These are phyloP conservation scores for Hydrolagus affinis DNA, from an alignment of 2,113 vertebrate species.

Conservation along the genomic window DNA sequence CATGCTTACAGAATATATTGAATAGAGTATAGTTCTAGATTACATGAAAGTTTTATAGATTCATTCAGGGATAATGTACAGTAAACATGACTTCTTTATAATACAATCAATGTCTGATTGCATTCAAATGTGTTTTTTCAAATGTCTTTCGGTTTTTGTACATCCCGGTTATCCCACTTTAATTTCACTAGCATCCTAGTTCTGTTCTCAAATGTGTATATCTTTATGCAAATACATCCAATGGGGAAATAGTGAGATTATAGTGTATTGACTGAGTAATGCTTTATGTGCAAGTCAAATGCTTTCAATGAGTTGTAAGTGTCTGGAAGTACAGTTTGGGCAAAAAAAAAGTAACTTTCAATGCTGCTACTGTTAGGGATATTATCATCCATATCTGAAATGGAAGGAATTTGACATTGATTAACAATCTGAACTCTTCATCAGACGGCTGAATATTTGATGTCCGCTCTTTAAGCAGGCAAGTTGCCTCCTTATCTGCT, in stretches of 20 bases:
- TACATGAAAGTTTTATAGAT: conserved; percentile 27
- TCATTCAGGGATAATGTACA: conserved; percentile 12
- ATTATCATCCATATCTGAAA: not conserved
- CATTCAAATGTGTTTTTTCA: not conserved
- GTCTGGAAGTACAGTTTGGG: not conserved
- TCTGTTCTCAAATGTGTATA: not conserved
- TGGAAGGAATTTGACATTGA: not conserved
- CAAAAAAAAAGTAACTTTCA: not conserved
- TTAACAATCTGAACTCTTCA: not conserved
- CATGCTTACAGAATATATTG: conserved; percentile 16
- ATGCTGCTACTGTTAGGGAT: not conserved
- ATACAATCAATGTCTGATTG: conserved; percentile 4
- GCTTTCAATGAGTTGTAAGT: not conserved
- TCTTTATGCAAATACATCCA: conserved; percentile 20
- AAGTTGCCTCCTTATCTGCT: too few species aligned
- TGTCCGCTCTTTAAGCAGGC: not conserved
- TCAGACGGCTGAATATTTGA: not conserved
- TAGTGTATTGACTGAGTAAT: not conserved
- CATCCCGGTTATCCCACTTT: not conserved
- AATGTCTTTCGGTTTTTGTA: conserved; percentile 12
- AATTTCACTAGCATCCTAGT: conserved; percentile 13
- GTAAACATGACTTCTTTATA: conserved; percentile 17
- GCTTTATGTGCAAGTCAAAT: not conserved
- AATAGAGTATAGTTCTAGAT: conserved; percentile 18
- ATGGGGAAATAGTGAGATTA: conserved; percentile 20